A percentile compares a stretch with the other conserved stretches of the same genome.
Conservation (phyloP, 1,140 invertebrate genomes). For the Araneus ventricosus region DNA sequence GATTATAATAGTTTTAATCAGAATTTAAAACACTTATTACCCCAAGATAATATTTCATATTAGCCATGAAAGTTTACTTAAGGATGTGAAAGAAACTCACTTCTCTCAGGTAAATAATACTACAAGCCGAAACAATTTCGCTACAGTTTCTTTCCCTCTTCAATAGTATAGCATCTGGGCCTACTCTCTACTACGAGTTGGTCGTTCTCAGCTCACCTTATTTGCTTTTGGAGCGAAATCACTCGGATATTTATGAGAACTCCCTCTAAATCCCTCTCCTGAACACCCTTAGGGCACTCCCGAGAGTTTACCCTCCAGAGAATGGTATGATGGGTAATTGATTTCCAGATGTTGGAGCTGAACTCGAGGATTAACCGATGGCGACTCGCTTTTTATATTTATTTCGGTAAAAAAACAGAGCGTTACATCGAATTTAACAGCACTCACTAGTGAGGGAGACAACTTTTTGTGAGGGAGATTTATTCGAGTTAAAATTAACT, state of each 20-base stretch:
- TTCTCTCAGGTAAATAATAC: background rate
- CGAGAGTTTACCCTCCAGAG: conserved; percentile 40
- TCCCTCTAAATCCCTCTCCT: conserved; percentile 39
- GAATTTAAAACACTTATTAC: background rate
- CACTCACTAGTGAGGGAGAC: background rate
- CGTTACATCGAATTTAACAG: background rate
- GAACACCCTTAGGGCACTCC: background rate
- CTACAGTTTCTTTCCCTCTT: background rate
- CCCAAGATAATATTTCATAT: background rate
- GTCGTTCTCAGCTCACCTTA: conserved; percentile 14
- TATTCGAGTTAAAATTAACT: background rate
- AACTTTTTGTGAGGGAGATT: background rate
- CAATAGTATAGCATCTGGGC: background rate
- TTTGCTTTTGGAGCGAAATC: conserved; percentile 41
- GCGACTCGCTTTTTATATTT: background rate
- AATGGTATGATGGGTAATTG: conserved; percentile 17
- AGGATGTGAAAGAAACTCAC: background rate
- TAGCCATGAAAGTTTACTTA: background rate
- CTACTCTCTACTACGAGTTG: background rate
- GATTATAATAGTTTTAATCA: too few relatives aligned
- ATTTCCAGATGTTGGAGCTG: conserved; percentile 41
- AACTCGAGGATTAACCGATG: conserved; percentile 10
- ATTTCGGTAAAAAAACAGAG: background rate
- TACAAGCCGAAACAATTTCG: background rate
- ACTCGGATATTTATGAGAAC: conserved; percentile 49